These are phyloP conservation scores for Eupithecia abbreviata DNA, from an alignment of 2,888 invertebrate species.

Conservation along the genomic window DNA sequence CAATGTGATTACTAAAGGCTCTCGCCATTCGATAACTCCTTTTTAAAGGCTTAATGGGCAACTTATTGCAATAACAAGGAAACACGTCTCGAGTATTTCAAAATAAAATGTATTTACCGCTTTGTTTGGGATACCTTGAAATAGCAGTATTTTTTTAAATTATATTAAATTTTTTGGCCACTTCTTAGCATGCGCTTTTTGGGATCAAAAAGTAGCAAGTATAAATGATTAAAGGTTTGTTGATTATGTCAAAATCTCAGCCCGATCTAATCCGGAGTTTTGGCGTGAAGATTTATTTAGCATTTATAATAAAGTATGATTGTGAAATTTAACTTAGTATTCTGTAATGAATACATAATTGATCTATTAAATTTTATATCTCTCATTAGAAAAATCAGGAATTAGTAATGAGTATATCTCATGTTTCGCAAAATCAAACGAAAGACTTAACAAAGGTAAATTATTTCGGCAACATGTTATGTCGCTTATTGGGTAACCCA, in stretches of 20 bases:
- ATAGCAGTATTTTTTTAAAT: neutral
- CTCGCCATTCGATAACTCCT: neutral
- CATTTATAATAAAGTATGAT: neutral
- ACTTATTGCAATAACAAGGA: neutral
- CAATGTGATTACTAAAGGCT: neutral
- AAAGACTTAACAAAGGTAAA: neutral
- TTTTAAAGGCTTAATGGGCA: neutral
- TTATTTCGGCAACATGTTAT: constrained; percentile 17
- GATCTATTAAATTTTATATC: neutral
- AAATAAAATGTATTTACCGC: neutral
- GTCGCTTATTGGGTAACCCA: constrained; percentile 32
- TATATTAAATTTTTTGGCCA: neutral
- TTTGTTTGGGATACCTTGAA: neutral
- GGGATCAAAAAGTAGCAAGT: neutral
- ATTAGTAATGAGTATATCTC: neutral
- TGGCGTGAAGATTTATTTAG: neutral
- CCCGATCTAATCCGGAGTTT: neutral
- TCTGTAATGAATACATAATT: neutral
- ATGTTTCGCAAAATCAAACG: neutral
- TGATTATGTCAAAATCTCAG: neutral
- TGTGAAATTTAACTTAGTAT: neutral
- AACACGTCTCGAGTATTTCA: neutral
- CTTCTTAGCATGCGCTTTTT: neutral
- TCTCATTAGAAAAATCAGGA: neutral
- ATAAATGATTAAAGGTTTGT: neutral